Conservation (phyloP, 2,113 vertebrate genomes). For the Setophaga kirtlandii region DNA sequence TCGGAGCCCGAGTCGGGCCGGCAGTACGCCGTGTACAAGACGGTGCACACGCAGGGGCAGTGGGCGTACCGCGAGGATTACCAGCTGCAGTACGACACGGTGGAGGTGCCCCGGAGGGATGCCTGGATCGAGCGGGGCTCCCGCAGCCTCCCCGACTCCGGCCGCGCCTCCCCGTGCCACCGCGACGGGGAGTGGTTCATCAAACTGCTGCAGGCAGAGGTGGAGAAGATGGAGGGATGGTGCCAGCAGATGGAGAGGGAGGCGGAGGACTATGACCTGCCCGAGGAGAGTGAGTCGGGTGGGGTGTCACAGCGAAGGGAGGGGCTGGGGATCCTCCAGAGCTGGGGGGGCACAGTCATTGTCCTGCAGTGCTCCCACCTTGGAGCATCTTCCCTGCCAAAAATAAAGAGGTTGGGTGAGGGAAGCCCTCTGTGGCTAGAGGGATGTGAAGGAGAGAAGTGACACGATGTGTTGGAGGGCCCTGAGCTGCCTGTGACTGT, state of each 20-base stretch:
- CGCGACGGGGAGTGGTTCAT: slow-evolving; percentile 96
- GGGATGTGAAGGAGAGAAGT: background rate
- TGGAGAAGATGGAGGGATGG: slow-evolving; percentile 98
- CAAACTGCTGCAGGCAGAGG: slow-evolving; percentile 91
- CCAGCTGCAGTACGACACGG: slow-evolving; percentile 87
- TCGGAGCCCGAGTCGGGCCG: slow-evolving; percentile 89
- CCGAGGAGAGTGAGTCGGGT: slow-evolving; percentile 88
- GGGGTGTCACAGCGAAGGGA: rapidly evolving
- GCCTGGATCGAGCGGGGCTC: slow-evolving; percentile 88
- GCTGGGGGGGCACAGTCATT: background rate
- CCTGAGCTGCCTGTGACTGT: background rate
- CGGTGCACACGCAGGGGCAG: slow-evolving; percentile 96
- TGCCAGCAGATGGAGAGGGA: slow-evolving; percentile 97
- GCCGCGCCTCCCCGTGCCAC: slow-evolving; percentile 91
- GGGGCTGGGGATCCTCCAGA: background rate
- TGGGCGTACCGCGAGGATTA: slow-evolving; percentile 96
- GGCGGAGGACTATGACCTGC: slow-evolving; percentile 93
- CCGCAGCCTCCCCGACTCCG: slow-evolving; percentile 92
- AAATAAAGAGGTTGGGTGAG: background rate
- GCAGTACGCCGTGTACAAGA: slow-evolving; percentile 92
- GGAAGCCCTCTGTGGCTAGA: background rate
- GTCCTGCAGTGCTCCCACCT: background rate
- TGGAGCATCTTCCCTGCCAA: background rate
- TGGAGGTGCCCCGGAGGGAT: slow-evolving; percentile 82
- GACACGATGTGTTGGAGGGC: rapidly evolving